phyloP scores from a whole-genome alignment of 92 coral and sea anemone genomes.

The Epizoanthus stellaris region DNA sequence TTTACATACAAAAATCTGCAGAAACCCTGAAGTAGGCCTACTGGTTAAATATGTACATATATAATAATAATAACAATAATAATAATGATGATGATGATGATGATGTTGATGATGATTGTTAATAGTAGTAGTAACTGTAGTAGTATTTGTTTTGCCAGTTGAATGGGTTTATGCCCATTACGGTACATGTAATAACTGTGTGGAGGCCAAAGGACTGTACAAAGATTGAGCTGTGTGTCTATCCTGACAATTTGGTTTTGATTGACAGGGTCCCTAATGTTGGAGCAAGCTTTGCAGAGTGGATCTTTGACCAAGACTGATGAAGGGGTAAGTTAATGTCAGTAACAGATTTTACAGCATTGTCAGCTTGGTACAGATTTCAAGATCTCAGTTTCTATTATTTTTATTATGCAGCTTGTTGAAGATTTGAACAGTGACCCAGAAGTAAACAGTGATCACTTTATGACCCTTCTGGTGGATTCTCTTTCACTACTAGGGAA shows the following conservation, averaged over 20 bases:
- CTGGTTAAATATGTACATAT: too few species aligned
- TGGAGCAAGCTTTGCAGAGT: conserved; percentile 63
- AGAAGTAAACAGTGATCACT: conserved; percentile 90
- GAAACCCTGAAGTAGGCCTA: too few species aligned
- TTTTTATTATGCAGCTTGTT: conserved; percentile 50
- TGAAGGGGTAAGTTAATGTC: conserved; percentile 11
- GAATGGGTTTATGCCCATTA: too few species aligned
- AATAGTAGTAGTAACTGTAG: too few species aligned
- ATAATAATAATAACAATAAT: too few species aligned
- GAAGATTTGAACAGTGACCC: conserved; percentile 93
- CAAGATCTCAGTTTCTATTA: neutral
- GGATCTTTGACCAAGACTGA: conserved; percentile 24
- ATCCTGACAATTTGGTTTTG: neutral
- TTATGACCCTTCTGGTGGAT: conserved; percentile 91
- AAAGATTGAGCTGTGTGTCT: too few species aligned
- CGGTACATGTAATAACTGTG: too few species aligned
- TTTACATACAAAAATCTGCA: too few species aligned
- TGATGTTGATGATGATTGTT: too few species aligned
- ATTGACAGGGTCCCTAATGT: conserved; percentile 68
- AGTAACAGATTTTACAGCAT: neutral
- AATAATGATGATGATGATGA: too few species aligned
- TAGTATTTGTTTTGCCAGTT: too few species aligned
- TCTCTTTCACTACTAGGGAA: conserved; percentile 91
- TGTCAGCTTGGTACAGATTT: neutral
- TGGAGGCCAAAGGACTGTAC: too few species aligned